Percentiles rank a stretch among this genome's conserved stretches.
phyloP scores from a whole-genome alignment of 2,888 invertebrate species.

The Fragum sueziense region DNA sequence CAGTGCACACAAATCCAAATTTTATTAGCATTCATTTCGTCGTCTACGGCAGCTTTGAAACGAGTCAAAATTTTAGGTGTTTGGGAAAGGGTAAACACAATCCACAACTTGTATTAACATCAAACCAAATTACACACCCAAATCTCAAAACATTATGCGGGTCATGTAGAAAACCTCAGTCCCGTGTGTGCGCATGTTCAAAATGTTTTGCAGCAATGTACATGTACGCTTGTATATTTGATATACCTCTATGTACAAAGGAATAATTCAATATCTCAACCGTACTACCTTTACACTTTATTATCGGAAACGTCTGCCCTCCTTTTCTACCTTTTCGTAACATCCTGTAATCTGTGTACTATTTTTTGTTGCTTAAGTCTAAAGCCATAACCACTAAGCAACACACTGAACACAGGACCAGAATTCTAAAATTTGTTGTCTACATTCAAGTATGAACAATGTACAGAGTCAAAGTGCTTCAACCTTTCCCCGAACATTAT shows the following conservation, averaged over 20 bases:
- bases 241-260: not conserved
- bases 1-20: too few species aligned
- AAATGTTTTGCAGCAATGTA: constrained; percentile 2
- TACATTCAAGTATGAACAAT: too few species aligned
- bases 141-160: not conserved
- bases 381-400: too few species aligned
- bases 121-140: constrained; percentile 10
- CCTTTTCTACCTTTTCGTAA: too few species aligned
- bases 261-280: constrained; percentile 11
- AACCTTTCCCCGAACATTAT: too few species aligned
- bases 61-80: too few species aligned
- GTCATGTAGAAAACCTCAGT: constrained; percentile 7
- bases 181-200: not conserved
- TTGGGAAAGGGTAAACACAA: constrained; percentile 1
- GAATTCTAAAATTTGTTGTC: too few species aligned
- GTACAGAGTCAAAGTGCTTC: too few species aligned
- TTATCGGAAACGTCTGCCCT: not conserved
- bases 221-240: constrained; percentile 7
- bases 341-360: not conserved
- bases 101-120: constrained; percentile 12
- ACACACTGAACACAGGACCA: too few species aligned
- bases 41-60: too few species aligned
- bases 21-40: too few species aligned
- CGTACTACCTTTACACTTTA: constrained; percentile 1
- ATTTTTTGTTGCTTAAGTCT: too few species aligned